Evolutionary conservation across 2,113 vertebrate genomes (phyloP), one percentile per base, ranked within the genome.

Genomic region (Hippocampus abdominalis): DNA sequence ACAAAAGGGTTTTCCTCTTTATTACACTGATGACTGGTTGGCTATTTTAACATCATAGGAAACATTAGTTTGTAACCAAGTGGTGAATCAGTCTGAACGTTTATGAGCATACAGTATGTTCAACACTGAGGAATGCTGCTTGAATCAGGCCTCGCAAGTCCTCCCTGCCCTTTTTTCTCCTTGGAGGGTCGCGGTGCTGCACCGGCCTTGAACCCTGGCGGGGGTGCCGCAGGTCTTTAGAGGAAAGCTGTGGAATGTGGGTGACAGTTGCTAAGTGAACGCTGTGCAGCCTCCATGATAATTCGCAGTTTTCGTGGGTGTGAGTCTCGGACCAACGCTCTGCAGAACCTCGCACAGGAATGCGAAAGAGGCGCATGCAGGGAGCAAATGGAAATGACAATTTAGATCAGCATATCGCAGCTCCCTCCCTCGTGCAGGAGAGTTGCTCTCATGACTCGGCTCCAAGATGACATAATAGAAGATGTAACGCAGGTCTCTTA

Each of bases 191-290:
- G 74, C 32, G 27, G 25, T 5, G 0, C 77, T 76, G 74, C 69
- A 72, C 77, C 77, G 61, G 71, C 51, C 42, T 36, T 69, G 74
- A 83, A 74, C 76, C 71, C n/a, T 69, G 76, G 76, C 69, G 74
- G 72, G 54, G 36, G 77, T 78, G 8, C 65, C 56, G 70, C 56
- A 66, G 73, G 79, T 75, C 80, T 78, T 89, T 87, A 76, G 81
- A 85, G 81, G 69, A 68, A 84, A 67, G 23, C 71, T 84, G 89
- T 77, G 87, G 87, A 92, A 91, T 90, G 83, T 89, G 87, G 72
- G 81, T 78, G 78, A 85, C 80, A 85, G 86, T 74, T 80, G 87
- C 85, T 86, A 88, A 90, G 86, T 89, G 79, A 90, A 89, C 71
- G 71, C 78, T 74, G 66, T 15, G 59, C 53, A 15, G 71, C 76